A percentile compares a stretch with the other conserved stretches of the same genome.
phyloP scores from a whole-genome alignment of 2,113 vertebrate genomes.

The Gavialis gangeticus region DNA sequence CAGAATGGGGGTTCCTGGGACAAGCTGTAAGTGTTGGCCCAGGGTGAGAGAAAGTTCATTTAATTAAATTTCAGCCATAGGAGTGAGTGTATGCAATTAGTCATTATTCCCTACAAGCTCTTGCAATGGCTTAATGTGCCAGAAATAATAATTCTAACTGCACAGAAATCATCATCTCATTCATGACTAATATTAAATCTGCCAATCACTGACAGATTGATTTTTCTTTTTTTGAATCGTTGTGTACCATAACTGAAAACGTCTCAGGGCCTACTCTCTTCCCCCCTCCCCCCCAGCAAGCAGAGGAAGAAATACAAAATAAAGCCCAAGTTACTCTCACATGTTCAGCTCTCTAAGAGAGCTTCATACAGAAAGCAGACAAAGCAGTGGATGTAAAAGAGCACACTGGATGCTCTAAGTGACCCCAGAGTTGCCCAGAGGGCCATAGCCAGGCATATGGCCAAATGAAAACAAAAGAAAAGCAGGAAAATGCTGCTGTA shows the following conservation, averaged over 20 bases:
- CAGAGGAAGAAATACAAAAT: neutral
- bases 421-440: neutral
- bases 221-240: neutral
- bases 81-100: neutral
- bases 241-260: conserved; percentile 32
- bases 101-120: conserved; percentile 14
- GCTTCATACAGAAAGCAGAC: neutral
- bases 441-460: fast-evolving
- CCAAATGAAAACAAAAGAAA: neutral
- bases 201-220: neutral
- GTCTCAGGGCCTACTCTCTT: neutral
- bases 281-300: neutral
- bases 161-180: conserved; percentile 41
- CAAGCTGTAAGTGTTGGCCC: neutral
- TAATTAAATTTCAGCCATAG: neutral
- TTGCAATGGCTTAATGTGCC: conserved; percentile 17
- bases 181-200: conserved; percentile 44
- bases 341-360: neutral
- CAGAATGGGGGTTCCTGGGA: neutral
- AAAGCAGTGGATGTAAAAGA: neutral
- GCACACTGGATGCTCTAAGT: neutral
- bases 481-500: neutral
- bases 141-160: conserved; percentile 55
- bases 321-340: neutral
- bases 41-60: neutral